Conservation (phyloP, 2,113 vertebrate species). For the Ifrita kowaldi region DNA sequence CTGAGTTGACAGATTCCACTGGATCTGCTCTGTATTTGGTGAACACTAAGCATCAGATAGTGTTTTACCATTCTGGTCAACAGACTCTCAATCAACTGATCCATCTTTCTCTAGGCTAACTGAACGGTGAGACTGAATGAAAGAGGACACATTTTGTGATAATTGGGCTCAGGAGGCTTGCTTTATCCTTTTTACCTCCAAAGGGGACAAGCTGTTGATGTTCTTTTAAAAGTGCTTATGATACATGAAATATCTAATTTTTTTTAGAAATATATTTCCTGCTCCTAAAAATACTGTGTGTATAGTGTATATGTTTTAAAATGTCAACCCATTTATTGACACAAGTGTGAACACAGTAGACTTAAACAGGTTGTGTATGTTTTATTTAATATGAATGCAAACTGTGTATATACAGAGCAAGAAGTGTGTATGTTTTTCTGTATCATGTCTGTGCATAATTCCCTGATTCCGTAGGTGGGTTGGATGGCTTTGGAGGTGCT, state of each 20-base stretch:
- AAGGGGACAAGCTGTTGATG: slow-evolving; percentile 18
- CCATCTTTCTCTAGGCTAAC: neutral
- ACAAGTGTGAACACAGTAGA: neutral
- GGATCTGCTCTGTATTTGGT: neutral
- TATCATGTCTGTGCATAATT: neutral
- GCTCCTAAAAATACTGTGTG: neutral
- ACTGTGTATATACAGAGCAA: neutral
- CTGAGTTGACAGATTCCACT: neutral
- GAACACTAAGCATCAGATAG: neutral
- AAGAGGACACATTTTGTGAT: slow-evolving; percentile 34
- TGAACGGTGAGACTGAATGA: slow-evolving; percentile 28
- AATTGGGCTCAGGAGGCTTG: slow-evolving; percentile 49
- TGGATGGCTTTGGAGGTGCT: neutral
- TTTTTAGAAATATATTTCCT: neutral
- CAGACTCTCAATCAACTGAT: neutral
- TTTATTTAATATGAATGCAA: neutral
- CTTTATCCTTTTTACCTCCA: neutral
- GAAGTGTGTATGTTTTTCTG: neutral
- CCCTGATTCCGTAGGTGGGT: neutral
- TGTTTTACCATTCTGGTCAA: neutral
- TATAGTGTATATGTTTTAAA: neutral
- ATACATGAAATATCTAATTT: neutral
- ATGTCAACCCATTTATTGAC: neutral
- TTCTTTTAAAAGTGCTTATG: slow-evolving; percentile 28
- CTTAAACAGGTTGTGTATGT: neutral